Conservation (phyloP, 1,140 invertebrate species). For the Aphis gossypii region DNA sequence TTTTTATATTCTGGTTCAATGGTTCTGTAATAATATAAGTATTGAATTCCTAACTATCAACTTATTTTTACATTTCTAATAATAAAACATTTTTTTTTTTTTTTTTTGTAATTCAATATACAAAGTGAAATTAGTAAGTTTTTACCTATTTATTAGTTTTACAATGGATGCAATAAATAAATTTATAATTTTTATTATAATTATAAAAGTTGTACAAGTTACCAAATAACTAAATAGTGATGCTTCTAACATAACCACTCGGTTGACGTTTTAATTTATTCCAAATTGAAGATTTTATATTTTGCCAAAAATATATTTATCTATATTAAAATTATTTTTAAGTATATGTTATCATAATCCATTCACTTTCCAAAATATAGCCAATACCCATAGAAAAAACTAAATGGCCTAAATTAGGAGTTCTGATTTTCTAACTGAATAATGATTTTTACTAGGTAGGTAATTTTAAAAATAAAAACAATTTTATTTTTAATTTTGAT, state of each 20-base stretch:
- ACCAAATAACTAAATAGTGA: neutral
- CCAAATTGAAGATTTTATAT: neutral
- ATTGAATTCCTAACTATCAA: neutral
- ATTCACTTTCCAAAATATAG: too few relatives aligned
- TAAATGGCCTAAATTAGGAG: neutral
- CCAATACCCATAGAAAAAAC: neutral
- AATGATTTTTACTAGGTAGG: neutral
- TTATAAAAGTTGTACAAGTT: neutral
- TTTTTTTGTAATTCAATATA: neutral
- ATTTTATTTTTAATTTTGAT: neutral
- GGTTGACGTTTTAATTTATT: neutral
- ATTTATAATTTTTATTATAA: neutral
- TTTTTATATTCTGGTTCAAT: neutral
- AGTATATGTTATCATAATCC: neutral
- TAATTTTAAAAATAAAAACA: neutral
- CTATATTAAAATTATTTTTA: neutral
- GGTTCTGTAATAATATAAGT: neutral
- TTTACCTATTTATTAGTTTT: neutral
- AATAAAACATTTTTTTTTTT: neutral
- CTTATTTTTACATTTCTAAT: neutral
- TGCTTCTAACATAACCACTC: neutral
- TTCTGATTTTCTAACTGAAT: neutral
- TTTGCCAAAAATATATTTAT: neutral
- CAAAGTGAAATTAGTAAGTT: neutral
- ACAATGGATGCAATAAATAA: neutral